Base-by-base conservation (phyloP, 2,797 vertebrate species). In the Aeoliscus strigatus region DNA sequence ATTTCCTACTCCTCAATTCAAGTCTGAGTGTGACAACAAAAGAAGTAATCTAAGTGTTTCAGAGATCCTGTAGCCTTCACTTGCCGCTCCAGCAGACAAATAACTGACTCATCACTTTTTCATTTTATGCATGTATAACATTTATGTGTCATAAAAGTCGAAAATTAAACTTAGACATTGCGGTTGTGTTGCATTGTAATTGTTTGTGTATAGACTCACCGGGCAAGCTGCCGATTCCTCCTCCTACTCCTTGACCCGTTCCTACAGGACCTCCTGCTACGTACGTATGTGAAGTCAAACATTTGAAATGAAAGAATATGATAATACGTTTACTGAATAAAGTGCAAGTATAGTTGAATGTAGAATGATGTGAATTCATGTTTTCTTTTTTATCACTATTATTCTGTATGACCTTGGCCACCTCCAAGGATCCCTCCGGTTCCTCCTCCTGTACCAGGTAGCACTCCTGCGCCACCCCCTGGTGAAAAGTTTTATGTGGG, bases 361-460 rank as follows among this genome's bases (percentile, higher is more conserved):
- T 6, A 21, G 3, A 3, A 21, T 21, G 18, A 21, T 21, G 18
- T 21, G 18, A 3, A 3, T 21, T 21, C 6, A 21, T 21, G 18
- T 21, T 21, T 21, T 21, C 6, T 21, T 21, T 21, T 21, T 21
- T 3, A 21, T 21, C 9, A 7, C 1, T 9, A 4, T 23, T 30
- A 32, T 26, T 5, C 5, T 14, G 16, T 14, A 18, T 28, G 42
- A 68, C 73, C 74, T 43, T 53, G 26, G 7, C 56, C 58, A 10
- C 69, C 76, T 41, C 58, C 73, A 50, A 13, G 24, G 14, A 47
- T 5, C 4, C 70, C 59, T 38, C 60, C 73, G 51, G 63, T 52
- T 52, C 65, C n/a, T n/a, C n/a, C n/a, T n/a, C n/a, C 73, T 16
- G 18, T 40, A 27, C 65, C 33, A 8, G 71, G 62, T 36, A 65